Percentiles rank a stretch among this genome's conserved stretches.
phyloP scores from a whole-genome alignment of 2,797 vertebrate species.

The Poeciliopsis gracilis region DNA sequence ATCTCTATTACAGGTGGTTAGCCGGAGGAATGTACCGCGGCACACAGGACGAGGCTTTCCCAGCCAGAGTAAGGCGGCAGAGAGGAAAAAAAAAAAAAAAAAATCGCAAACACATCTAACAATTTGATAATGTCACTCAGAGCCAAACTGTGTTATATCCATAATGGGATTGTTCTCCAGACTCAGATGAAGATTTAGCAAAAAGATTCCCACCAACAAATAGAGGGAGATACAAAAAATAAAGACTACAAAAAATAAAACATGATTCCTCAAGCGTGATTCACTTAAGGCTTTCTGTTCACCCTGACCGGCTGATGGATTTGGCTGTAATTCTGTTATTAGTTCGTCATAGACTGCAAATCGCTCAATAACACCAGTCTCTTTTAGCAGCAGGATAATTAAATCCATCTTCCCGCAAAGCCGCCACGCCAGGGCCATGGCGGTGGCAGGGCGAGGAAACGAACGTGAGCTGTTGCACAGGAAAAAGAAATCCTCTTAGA shows the following conservation, averaged over 20 bases:
- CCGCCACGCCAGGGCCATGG: slow-evolving; percentile 55
- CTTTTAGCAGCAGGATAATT: slow-evolving; percentile 65
- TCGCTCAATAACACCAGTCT: slow-evolving; percentile 63
- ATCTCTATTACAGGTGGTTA: slow-evolving; percentile 56
- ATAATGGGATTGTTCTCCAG: background rate
- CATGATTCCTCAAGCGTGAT: background rate
- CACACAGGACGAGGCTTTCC: slow-evolving; percentile 28
- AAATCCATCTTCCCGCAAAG: slow-evolving; percentile 61
- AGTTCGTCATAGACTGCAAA: slow-evolving; percentile 68
- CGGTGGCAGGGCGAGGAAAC: slow-evolving; percentile 27
- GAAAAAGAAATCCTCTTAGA: slow-evolving; percentile 52
- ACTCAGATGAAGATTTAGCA: slow-evolving; percentile 17
- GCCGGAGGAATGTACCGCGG: slow-evolving; percentile 37
- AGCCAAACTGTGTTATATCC: background rate
- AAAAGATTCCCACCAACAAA: slow-evolving; percentile 14
- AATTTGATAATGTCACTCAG: background rate
- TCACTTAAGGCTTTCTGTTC: background rate
- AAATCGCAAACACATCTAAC: slow-evolving; percentile 8
- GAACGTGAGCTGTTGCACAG: slow-evolving; percentile 51
- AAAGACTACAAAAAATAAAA: slow-evolving; percentile 30
- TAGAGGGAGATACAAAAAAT: slow-evolving; percentile 53
- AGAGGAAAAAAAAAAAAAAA: background rate
- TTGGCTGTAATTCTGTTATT: slow-evolving; percentile 66
- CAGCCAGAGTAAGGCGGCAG: slow-evolving; percentile 33
- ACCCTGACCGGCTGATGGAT: slow-evolving; percentile 56